A percentile compares a stretch with the other conserved stretches of the same genome.
These are phyloP conservation scores for Cichlasoma orientale DNA, from an alignment of 2,797 vertebrate genomes.

Conservation along the genomic window DNA sequence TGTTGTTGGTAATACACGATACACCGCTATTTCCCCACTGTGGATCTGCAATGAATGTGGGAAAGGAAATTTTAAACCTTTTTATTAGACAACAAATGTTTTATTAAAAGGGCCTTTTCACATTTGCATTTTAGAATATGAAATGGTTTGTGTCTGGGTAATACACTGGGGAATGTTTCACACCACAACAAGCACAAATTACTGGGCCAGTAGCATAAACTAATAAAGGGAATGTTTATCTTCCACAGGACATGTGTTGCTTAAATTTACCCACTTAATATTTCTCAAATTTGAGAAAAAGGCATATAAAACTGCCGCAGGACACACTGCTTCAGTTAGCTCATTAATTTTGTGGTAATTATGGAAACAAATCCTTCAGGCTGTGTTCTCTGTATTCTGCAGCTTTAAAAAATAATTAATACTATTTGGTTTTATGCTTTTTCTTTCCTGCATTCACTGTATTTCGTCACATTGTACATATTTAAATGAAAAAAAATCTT, in stretches of 20 bases:
- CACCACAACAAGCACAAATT: conserved; percentile 38
- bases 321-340: conserved; percentile 54
- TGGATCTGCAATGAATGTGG: background rate
- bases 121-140: conserved; percentile 12
- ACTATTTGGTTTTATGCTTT: background rate
- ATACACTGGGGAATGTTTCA: conserved; percentile 37
- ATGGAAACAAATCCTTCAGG: conserved; percentile 64
- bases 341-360: conserved; percentile 74
- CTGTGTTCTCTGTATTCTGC: conserved; percentile 38
- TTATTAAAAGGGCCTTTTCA: conserved; percentile 17
- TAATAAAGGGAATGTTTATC: conserved; percentile 60
- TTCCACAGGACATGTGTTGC: conserved; percentile 63
- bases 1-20: background rate
- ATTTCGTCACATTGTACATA: background rate
- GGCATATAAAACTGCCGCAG: conserved; percentile 52
- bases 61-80: background rate
- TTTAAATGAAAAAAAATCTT: background rate
- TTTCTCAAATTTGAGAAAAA: conserved; percentile 61
- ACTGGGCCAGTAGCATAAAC: conserved; percentile 35
- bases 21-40: background rate
- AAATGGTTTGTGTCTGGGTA: conserved; percentile 13
- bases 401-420: conserved; percentile 27
- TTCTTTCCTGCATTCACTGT: background rate
- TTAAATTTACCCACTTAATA: conserved; percentile 48
- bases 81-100: conserved; percentile 1